phyloP scores from a whole-genome alignment of 2,888 invertebrate species.

The Torymus texanus region DNA sequence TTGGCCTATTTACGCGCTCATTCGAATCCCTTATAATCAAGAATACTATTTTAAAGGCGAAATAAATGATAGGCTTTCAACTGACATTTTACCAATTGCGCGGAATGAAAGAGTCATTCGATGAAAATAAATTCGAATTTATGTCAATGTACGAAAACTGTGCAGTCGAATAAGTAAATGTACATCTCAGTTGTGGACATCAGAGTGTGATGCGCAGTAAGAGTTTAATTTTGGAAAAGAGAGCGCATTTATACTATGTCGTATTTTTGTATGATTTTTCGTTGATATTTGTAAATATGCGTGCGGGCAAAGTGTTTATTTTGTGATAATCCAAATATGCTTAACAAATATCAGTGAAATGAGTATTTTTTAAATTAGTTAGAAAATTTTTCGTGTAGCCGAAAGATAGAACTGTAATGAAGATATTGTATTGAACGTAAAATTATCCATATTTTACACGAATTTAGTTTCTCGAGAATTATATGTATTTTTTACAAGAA shows the following conservation, averaged over 20 bases:
- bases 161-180: neutral
- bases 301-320: neutral
- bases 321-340: conserved; percentile 13
- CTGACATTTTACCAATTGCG: neutral
- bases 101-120: neutral
- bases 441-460: conserved; percentile 2
- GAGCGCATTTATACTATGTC: neutral
- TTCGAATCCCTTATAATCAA: no score
- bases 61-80: no score
- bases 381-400: no score
- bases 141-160: neutral
- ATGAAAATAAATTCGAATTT: neutral
- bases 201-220: neutral
- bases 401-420: neutral
- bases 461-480: conserved; percentile 5
- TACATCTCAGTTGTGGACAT: conserved; percentile 36
- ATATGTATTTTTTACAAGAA: conserved; percentile 10
- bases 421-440: neutral
- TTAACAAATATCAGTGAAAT: conserved; percentile 10
- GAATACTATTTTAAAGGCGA: no score
- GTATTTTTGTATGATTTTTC: conserved; percentile 31
- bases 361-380: neutral
- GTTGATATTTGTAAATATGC: conserved; percentile 17
- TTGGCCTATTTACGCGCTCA: no score
- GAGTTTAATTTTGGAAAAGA: neutral